Evolutionary conservation across 2,797 vertebrate genomes (phyloP).

Genomic region (Gephyroberyx darwinii): DNA sequence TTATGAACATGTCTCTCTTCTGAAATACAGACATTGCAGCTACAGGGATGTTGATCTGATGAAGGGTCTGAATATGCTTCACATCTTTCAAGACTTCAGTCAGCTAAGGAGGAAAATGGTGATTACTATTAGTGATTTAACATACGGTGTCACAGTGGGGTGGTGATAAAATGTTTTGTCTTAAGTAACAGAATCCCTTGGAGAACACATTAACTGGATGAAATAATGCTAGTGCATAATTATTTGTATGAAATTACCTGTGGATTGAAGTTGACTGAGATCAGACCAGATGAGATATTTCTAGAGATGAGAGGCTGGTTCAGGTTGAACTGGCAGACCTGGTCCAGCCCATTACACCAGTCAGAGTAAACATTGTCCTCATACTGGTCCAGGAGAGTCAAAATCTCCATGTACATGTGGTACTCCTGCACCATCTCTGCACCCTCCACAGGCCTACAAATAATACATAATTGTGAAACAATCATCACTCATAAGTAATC

Average conservation of each 20-base stretch:
- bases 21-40: conserved; percentile 81
- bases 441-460: conserved; percentile 69
- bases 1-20: conserved; percentile 81
- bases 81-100: conserved; percentile 86
- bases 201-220: conserved; percentile 11
- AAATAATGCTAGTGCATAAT: background rate
- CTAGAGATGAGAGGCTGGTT: conserved; percentile 82
- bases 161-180: conserved; percentile 29
- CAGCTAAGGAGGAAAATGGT: conserved; percentile 70
- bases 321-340: conserved; percentile 84
- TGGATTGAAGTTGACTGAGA: conserved; percentile 86
- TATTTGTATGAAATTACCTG: conserved; percentile 71
- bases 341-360: conserved; percentile 81
- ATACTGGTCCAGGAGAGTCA: conserved; percentile 79
- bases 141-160: conserved; percentile 11
- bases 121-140: background rate
- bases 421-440: conserved; percentile 72
- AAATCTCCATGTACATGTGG: conserved; percentile 81
- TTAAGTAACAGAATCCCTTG: conserved; percentile 8
- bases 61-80: conserved; percentile 82
- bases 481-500: background rate
- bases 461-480: background rate
- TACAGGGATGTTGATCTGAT: conserved; percentile 78
- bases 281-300: conserved; percentile 75
- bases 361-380: conserved; percentile 78